Evolutionary conservation across 2,888 invertebrate species (phyloP).

Genomic region (Amphipyra tragopoginis): DNA sequence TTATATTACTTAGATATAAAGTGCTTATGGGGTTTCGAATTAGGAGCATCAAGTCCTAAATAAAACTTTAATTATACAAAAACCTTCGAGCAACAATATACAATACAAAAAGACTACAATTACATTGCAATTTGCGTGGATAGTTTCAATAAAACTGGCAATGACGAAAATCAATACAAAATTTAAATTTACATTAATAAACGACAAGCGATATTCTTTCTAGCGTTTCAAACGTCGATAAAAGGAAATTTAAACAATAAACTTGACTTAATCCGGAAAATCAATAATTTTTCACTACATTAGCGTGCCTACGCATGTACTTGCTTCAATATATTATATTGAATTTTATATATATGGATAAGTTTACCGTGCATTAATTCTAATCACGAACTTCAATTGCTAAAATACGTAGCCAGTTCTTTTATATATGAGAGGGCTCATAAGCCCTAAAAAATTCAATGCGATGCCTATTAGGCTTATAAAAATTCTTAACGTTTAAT

Average conservation of each 20-base stretch:
- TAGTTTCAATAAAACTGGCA: slow-evolving; percentile 33
- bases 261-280: slow-evolving; percentile 47
- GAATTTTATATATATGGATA: no score
- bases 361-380: slow-evolving; percentile 24
- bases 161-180: slow-evolving; percentile 32
- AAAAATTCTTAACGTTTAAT: slow-evolving; percentile 35
- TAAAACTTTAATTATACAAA: neutral
- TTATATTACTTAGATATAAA: no score
- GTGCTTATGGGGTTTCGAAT: no score
- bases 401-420: slow-evolving; percentile 28
- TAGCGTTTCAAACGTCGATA: slow-evolving; percentile 49
- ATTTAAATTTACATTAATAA: slow-evolving; percentile 35
- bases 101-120: neutral
- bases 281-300: slow-evolving; percentile 51
- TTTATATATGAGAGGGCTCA: slow-evolving; percentile 26
- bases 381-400: slow-evolving; percentile 37
- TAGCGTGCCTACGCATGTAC: slow-evolving; percentile 23
- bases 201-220: slow-evolving; percentile 37
- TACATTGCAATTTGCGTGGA: slow-evolving; percentile 27
- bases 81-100: no score
- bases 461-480: slow-evolving; percentile 19
- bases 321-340: slow-evolving; percentile 17
- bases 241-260: slow-evolving; percentile 40
- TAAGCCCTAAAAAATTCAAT: slow-evolving; percentile 34
- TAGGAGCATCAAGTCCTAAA: no score